Percentiles rank a stretch among this genome's conserved stretches.
Conservation (phyloP, 2,113 vertebrate genomes). For the Brachionichthys hirsutus region DNA sequence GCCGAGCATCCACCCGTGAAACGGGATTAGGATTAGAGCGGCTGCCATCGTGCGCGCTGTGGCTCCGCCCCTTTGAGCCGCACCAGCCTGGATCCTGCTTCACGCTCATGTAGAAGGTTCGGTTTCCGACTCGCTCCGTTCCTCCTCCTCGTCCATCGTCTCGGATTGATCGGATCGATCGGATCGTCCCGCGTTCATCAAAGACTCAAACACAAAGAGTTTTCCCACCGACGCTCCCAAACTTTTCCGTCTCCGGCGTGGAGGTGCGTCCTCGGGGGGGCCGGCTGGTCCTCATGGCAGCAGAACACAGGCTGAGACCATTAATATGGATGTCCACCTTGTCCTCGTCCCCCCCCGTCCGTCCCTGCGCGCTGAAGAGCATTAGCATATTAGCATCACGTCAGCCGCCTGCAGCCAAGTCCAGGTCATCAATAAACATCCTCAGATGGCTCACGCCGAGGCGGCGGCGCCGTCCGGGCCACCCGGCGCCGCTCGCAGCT, state of each 20-base stretch:
- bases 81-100: too few relatives aligned
- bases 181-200: too few relatives aligned
- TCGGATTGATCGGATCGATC: too few relatives aligned
- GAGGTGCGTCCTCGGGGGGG: constrained; percentile 55
- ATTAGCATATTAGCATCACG: constrained; percentile 65
- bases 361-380: constrained; percentile 55
- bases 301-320: constrained; percentile 61
- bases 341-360: constrained; percentile 66
- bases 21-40: constrained; percentile 30
- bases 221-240: too few relatives aligned
- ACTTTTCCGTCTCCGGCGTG: constrained; percentile 49
- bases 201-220: too few relatives aligned
- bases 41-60: too few relatives aligned
- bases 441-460: constrained; percentile 72
- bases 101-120: too few relatives aligned
- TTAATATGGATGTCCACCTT: constrained; percentile 78
- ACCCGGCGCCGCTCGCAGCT: constrained; percentile 17
- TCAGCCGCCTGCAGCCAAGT: constrained; percentile 45
- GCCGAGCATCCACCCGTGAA: constrained; percentile 23
- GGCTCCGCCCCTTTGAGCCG: too few relatives aligned
- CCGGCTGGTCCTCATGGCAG: constrained; percentile 62
- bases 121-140: too few relatives aligned
- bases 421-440: constrained; percentile 80
- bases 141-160: too few relatives aligned
- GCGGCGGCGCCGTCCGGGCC: background rate